These are phyloP conservation scores for Lepeophtheirus nordmannii DNA, from an alignment of 2,888 invertebrate species.

Conservation along the genomic window DNA sequence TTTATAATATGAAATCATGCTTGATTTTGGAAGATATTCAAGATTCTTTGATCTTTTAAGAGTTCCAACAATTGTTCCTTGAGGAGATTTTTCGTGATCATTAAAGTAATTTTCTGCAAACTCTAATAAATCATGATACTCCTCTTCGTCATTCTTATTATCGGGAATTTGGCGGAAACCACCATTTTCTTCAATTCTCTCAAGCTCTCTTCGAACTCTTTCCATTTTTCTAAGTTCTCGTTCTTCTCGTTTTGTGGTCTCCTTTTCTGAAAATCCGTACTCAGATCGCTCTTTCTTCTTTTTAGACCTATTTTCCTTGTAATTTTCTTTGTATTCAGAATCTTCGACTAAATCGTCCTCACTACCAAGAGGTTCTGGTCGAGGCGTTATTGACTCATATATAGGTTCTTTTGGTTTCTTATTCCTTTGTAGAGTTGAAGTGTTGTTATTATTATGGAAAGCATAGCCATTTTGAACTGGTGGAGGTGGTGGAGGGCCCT, in stretches of 20 bases:
- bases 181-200: slow-evolving; percentile 50
- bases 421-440: slow-evolving; percentile 18
- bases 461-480: slow-evolving; percentile 25
- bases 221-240: slow-evolving; percentile 63
- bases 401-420: slow-evolving; percentile 44
- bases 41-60: slow-evolving; percentile 45
- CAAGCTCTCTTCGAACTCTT: slow-evolving; percentile 67
- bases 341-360: background rate
- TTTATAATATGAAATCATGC: slow-evolving; percentile 79
- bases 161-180: slow-evolving; percentile 41
- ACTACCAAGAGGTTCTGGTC: slow-evolving; percentile 23
- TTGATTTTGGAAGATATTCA: slow-evolving; percentile 68
- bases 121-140: slow-evolving; percentile 65
- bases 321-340: background rate
- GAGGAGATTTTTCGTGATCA: slow-evolving; percentile 65
- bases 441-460: slow-evolving; percentile 5
- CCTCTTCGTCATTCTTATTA: slow-evolving; percentile 41
- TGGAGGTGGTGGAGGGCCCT: slow-evolving; percentile 26
- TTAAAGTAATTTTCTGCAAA: slow-evolving; percentile 90
- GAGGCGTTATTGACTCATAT: slow-evolving; percentile 53
- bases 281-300: slow-evolving; percentile 1
- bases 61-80: slow-evolving; percentile 66
- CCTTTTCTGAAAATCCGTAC: slow-evolving; percentile 19
- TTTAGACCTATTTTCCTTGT: background rate
- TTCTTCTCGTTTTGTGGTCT: slow-evolving; percentile 36